Evolutionary conservation across 2,888 invertebrate genomes (phyloP), one percentile per base, ranked within the genome.

Genomic region (Agrotis segetum): DNA sequence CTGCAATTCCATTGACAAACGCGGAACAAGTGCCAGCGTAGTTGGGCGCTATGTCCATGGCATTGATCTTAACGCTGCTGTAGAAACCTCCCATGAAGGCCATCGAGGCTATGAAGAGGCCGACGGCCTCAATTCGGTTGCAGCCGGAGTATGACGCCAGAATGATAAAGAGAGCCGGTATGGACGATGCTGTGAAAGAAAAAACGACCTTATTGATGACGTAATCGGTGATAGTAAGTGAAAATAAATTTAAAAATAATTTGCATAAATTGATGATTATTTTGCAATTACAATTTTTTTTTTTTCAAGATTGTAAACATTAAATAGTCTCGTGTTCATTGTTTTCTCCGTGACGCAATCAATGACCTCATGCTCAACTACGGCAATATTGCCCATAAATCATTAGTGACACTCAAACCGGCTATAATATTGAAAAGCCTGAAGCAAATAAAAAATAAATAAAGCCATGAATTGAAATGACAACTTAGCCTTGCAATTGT

Each of bases 51-150:
- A 97, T 94, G 85, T 97, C 97, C 90, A 97, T 94, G 5, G 97
- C 96, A 89, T 97, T 97, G 67, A 97, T 97, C 89, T 97, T 97
- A 86, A 97, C 96, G 72, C 97, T 97, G 83, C 97, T 97, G 87
- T 97, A 97, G 90, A 97, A 97, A 1, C 97, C 97, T 2, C 97
- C 97, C 97, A 97, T 97, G 74, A 97, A 96, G 49, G 96, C 97
- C 97, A 97, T 96, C 46, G 96, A 96, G 46, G 97, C 89, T 65
- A 97, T 97, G 88, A 97, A 97, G 71, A 97, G 92, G 55, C 96
- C 95, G 9, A 97, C 96, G 61, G 96, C 88, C 74, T 91, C 85
- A 21, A 90, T 58, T 17, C 96, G 89, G 84, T 97, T 93, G 86
- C 97, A 97, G 53, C 97, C 97, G 3, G 97, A 96, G 87, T 97